Conservation (phyloP, 2,888 invertebrate species). For the Diaprepes abbreviatus region DNA sequence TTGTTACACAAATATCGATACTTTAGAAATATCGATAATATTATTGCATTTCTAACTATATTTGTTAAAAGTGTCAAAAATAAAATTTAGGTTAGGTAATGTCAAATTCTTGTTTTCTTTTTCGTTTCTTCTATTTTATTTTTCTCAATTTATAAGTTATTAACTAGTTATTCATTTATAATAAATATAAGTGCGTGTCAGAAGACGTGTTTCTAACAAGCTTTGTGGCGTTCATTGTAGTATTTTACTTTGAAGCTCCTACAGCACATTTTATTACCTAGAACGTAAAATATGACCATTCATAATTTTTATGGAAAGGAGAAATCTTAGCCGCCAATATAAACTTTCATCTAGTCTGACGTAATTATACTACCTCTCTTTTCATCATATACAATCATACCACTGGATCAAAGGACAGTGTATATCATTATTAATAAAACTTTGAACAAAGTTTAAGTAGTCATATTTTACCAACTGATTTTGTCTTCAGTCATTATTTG, state of each 20-base stretch:
- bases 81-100: too few species aligned
- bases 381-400: slow-evolving; percentile 7
- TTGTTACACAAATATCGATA: too few species aligned
- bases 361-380: slow-evolving; percentile 34
- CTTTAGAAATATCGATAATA: too few species aligned
- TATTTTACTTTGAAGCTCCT: background rate
- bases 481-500: background rate
- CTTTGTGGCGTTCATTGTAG: background rate
- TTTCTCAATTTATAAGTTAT: too few species aligned
- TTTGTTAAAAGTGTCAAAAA: too few species aligned
- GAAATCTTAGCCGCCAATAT: slow-evolving; percentile 29
- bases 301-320: slow-evolving; percentile 40
- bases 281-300: slow-evolving; percentile 4
- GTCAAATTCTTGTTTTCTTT: background rate
- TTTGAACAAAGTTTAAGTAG: slow-evolving; percentile 43
- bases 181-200: too few species aligned
- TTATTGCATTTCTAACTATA: too few species aligned
- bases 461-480: background rate
- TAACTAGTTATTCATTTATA: too few species aligned
- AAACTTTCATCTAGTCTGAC: slow-evolving; percentile 40
- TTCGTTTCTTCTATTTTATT: background rate
- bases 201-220: too few species aligned
- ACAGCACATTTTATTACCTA: background rate
- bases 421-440: slow-evolving; percentile 28
- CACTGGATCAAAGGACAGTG: slow-evolving; percentile 24